These are phyloP conservation scores for Ditula angustiorana DNA, from an alignment of 2,888 invertebrate species.

Conservation along the genomic window DNA sequence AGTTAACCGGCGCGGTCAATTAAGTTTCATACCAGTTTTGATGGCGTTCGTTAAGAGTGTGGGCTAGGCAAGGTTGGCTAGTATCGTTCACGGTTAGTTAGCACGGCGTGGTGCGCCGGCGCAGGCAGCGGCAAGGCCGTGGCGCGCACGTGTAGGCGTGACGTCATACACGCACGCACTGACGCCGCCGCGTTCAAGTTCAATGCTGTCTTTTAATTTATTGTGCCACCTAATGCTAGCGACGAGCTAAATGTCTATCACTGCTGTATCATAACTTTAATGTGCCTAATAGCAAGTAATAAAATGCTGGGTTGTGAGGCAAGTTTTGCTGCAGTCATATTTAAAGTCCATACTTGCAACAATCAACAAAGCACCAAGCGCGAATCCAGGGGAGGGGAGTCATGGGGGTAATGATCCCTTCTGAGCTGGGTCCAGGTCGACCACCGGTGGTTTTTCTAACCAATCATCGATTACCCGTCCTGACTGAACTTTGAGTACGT, in stretches of 20 bases:
- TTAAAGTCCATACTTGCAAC: too few relatives aligned
- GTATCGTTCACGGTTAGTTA: constrained; percentile 52
- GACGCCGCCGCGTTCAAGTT: constrained; percentile 75
- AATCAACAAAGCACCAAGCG: too few relatives aligned
- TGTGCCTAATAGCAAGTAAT: neutral
- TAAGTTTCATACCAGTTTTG: constrained; percentile 22
- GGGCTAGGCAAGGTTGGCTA: constrained; percentile 37
- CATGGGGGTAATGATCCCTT: too few relatives aligned
- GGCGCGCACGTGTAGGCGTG: constrained; percentile 62
- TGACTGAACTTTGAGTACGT: too few relatives aligned
- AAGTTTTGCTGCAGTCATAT: too few relatives aligned
- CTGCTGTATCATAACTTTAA: neutral
- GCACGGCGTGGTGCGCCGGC: constrained; percentile 46
- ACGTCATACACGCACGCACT: constrained; percentile 74
- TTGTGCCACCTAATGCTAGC: constrained; percentile 52
- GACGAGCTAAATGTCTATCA: neutral
- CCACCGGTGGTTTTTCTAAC: too few relatives aligned
- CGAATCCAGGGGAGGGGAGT: too few relatives aligned
- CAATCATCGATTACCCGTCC: too few relatives aligned
- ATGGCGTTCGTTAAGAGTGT: constrained; percentile 28
- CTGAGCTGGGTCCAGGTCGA: too few relatives aligned
- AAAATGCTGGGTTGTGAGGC: too few relatives aligned
- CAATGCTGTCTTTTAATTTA: constrained; percentile 80
- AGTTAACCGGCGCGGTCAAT: constrained; percentile 16
- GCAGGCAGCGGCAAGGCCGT: constrained; percentile 51